phyloP scores from a whole-genome alignment of 2,113 vertebrate species.

The Alaudala cheleensis region DNA sequence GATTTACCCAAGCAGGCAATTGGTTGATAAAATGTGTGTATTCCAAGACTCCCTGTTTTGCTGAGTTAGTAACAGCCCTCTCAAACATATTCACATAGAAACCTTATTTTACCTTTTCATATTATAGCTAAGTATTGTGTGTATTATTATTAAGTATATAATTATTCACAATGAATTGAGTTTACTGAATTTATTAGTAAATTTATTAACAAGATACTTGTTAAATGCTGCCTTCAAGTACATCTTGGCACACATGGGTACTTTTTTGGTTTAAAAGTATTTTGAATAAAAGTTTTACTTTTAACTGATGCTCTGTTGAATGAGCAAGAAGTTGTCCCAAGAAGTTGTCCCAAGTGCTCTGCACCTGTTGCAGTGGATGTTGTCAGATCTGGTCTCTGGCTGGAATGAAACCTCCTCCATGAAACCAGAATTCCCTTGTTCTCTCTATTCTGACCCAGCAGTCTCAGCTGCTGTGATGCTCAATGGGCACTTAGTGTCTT shows the following conservation, averaged over 20 bases:
- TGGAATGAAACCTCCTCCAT: neutral
- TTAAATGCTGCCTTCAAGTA: neutral
- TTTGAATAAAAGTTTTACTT: neutral
- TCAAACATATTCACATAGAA: neutral
- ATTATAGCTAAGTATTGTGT: neutral
- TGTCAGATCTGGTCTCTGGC: neutral
- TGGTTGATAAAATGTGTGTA: neutral
- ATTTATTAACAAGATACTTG: neutral
- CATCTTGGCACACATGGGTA: neutral
- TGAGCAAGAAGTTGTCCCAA: neutral
- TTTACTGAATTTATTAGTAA: neutral
- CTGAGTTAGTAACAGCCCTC: neutral
- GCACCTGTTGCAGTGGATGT: neutral
- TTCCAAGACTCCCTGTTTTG: neutral
- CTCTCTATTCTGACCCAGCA: neutral
- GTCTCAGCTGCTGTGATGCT: accelerated
- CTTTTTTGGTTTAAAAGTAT: neutral
- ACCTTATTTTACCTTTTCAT: neutral
- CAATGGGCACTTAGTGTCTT: neutral
- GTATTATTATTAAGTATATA: neutral
- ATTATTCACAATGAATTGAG: neutral
- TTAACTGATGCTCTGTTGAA: neutral
- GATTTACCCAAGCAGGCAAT: neutral
- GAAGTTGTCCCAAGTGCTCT: neutral
- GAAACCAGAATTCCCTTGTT: neutral